Base-by-base conservation (phyloP, 2,888 invertebrate species). In the Pandemis heparana region DNA sequence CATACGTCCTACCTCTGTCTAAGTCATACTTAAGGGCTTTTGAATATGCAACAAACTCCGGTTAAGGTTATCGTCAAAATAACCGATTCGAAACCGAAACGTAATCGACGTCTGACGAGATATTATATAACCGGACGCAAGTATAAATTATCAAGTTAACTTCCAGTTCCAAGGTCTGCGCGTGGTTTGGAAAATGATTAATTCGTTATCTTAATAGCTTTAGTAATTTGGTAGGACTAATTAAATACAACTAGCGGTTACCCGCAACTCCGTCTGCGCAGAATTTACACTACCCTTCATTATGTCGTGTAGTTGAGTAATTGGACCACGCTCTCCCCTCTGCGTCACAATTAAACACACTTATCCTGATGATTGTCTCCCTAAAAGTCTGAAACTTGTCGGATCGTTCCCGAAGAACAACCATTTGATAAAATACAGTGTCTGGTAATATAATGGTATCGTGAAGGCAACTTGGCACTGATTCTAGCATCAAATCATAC, bases 181-280 rank as follows among this genome's bases (percentile, higher is more conserved):
- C 3, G 59, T 39, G 71, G 38, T 51, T 71, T 41, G 18, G 14
- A 60, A 60, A 62, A 48, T 61, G n/a, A 62, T 70, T 63, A 43
- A 23, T 23, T 39, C 16, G 16, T 39, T 7, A 18, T 3, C 14
- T 60, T 56, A n/a, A n/a, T 46, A 41, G 46, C 46, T n/a, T 18
- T 38, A 12, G 7, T 68, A 16, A 16, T n/a, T 43, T 46, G 48
- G 48, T 48, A 48, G 48, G n/a, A n/a, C n/a, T 48, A 48, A 14
- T n/a, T 60, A n/a, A 18, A 18, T 16, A 10, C n/a, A n/a, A 5
- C 7, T 5, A n/a, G 5, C 48, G n/a, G 5, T 14, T 5, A 48
- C 39, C 39, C 0, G 39, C 39, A n/a, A n/a, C n/a, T n/a, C n/a
- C n/a, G n/a, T n/a, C n/a, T n/a, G n/a, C n/a, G n/a, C n/a, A n/a